Base-by-base conservation (phyloP, 2,113 vertebrate species). In the Formicarius rufipectus region DNA sequence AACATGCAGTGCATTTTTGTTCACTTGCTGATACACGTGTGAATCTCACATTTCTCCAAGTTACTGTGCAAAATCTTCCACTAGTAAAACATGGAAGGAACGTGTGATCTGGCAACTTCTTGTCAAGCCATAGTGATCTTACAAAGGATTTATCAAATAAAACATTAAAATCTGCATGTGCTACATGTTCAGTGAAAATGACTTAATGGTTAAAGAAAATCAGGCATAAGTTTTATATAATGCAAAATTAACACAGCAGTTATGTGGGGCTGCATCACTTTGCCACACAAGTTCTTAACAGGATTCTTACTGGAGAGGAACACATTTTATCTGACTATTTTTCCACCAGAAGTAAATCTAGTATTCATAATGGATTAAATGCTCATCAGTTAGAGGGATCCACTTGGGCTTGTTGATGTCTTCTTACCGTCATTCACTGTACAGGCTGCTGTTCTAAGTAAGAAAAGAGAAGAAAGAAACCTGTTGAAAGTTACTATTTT, bases 1-100 rank as follows among this genome's bases (percentile, higher is more conserved):
- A 91, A 93, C 11, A 35, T 94, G 79, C 68, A 17, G 55, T 58
- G 55, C 85, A 24, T 93, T 93, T 96, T 90, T 92, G 55, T 93
- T 94, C 75, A 92, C 15, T 92, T 80, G 59, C 63, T 69, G 85
- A 87, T 92, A 58, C 50, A 71, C 55, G 14, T 23, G 76, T 74
- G 88, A 93, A 89, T 95, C 76, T 86, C 75, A 44, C 12, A 15
- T 78, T 74, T 93, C 45, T 71, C 9, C 20, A 45, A 82, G 52
- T 59, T 84, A 84, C 30, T 17, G 15, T 62, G n/a, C 37, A 92
- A 77, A 94, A 74, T 58, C 45, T 76, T 75, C 74, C 52, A 16
- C 47, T 67, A 10, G 40, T 42, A 47, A 74, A 28, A 37, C 2
- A 33, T 3, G 55, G 50, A 56, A 72, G 0, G 9, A 76, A 76